Conservation (phyloP, 2,113 vertebrate species). For the Ploceus nigricollis region DNA sequence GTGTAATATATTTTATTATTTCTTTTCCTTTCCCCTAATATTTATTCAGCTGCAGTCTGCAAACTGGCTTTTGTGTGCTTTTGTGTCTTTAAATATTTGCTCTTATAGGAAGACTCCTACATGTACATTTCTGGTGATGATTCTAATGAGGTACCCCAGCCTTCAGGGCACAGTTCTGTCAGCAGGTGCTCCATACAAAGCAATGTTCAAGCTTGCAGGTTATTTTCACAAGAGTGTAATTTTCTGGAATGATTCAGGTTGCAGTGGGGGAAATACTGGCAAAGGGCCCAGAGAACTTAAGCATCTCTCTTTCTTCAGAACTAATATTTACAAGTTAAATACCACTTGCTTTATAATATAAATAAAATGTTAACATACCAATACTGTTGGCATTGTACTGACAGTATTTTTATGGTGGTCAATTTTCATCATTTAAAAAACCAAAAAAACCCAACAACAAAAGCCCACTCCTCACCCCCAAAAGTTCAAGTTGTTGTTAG, state of each 20-base stretch:
- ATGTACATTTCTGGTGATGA: conserved; percentile 20
- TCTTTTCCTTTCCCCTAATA: neutral
- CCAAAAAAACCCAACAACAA: neutral
- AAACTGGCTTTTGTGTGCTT: conserved; percentile 18
- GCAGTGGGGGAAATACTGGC: conserved; percentile 22
- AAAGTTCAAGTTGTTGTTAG: neutral
- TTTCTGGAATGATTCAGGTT: conserved; percentile 29
- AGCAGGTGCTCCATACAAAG: conserved; percentile 19
- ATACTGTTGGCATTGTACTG: neutral
- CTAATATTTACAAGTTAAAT: conserved; percentile 48
- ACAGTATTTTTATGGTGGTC: neutral
- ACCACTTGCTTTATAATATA: neutral
- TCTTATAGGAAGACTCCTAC: conserved; percentile 22
- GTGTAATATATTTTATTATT: conserved; percentile 15
- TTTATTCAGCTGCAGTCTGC: conserved; percentile 32
- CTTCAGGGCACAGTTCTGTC: conserved; percentile 18
- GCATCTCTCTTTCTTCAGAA: conserved; percentile 6
- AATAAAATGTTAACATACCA: neutral
- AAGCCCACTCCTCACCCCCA: neutral
- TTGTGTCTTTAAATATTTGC: conserved; percentile 50
- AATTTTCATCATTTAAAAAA: neutral
- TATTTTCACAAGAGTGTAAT: conserved; percentile 14
- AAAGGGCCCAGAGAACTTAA: conserved; percentile 2
- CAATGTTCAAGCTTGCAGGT: conserved; percentile 23
- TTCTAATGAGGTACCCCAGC: conserved; percentile 31